phyloP scores from a whole-genome alignment of 2,888 invertebrate species.

The Stenoptilia bipunctidactyla region DNA sequence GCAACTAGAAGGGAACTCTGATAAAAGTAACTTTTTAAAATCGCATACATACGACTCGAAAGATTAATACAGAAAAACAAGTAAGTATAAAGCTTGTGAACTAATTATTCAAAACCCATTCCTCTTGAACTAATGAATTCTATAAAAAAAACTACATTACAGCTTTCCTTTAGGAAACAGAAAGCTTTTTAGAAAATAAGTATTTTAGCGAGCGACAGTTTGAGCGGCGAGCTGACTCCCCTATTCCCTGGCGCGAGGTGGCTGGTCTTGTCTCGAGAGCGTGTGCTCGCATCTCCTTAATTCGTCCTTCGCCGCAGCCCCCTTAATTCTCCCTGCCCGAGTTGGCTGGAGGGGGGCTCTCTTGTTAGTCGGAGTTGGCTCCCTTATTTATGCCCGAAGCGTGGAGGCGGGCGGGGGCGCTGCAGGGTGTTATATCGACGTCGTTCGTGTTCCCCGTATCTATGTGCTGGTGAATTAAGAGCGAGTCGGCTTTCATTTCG shows the following conservation, averaged over 20 bases:
- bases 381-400: constrained; percentile 63
- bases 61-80: too few species aligned
- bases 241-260: constrained; percentile 46
- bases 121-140: too few species aligned
- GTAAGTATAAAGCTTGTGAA: too few species aligned
- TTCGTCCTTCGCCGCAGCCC: constrained; percentile 71
- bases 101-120: not conserved
- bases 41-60: too few species aligned
- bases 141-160: too few species aligned
- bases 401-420: constrained; percentile 34
- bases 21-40: constrained; percentile 16
- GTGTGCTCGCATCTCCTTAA: constrained; percentile 71
- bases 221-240: constrained; percentile 19
- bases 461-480: constrained; percentile 68
- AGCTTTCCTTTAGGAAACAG: too few species aligned
- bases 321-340: constrained; percentile 57
- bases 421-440: constrained; percentile 42
- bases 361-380: constrained; percentile 64
- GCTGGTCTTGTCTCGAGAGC: constrained; percentile 64
- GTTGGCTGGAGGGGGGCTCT: constrained; percentile 46
- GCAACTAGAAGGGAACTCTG: not conserved
- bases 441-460: constrained; percentile 33
- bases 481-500: constrained; percentile 71
- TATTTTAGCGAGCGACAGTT: too few species aligned
- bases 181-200: too few species aligned